A percentile compares a stretch with the other conserved stretches of the same genome.
These are phyloP conservation scores for Pherbina coryleti DNA, from an alignment of 2,888 invertebrate genomes.

Conservation along the genomic window DNA sequence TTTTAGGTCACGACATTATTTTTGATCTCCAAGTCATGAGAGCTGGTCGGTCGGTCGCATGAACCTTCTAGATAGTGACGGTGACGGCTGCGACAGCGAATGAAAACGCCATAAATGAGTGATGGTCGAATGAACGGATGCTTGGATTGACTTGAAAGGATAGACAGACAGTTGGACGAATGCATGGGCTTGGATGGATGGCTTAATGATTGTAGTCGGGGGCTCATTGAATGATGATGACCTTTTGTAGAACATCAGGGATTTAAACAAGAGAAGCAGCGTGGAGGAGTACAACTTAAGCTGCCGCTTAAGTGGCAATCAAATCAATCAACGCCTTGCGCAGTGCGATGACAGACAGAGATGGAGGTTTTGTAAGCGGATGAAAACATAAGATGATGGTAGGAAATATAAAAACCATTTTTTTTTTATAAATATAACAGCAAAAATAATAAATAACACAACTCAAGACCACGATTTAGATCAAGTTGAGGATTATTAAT, in stretches of 20 bases:
- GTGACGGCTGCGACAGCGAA: too few species aligned
- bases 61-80: too few species aligned
- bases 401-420: too few species aligned
- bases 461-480: too few species aligned
- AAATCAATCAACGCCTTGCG: constrained; percentile 3
- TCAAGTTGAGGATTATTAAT: too few species aligned
- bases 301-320: constrained; percentile 10
- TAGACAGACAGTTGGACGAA: neutral
- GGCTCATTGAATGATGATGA: neutral
- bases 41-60: neutral
- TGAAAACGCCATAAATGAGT: too few species aligned
- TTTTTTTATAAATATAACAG: too few species aligned
- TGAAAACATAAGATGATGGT: too few species aligned
- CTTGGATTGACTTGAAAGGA: neutral
- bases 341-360: too few species aligned
- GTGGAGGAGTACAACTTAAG: neutral
- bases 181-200: neutral
- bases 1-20: constrained; percentile 29
- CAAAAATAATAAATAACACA: too few species aligned
- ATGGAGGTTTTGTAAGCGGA: too few species aligned
- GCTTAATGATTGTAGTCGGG: neutral
- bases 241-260: neutral
- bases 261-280: neutral
- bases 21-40: neutral
- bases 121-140: neutral